A percentile compares a stretch with the other conserved stretches of the same genome.
phyloP scores from a whole-genome alignment of 2,888 invertebrate genomes.

The Norana najaformis region DNA sequence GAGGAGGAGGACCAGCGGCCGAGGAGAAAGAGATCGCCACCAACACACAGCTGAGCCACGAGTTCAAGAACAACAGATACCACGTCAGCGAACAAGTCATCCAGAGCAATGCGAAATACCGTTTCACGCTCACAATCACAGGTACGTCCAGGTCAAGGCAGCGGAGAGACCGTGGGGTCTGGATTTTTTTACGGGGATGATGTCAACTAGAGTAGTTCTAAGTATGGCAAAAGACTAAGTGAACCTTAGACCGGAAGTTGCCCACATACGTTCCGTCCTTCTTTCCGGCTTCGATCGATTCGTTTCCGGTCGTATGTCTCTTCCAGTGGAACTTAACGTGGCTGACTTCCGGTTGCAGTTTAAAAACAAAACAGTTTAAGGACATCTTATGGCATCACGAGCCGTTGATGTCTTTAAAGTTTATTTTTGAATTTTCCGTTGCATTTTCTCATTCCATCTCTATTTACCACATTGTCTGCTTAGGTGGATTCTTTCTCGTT shows the following conservation, averaged over 20 bases:
- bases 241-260: neutral
- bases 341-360: neutral
- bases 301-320: neutral
- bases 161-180: no score
- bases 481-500: no score
- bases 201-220: neutral
- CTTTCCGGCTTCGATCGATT: slow-evolving; percentile 8
- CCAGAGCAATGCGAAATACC: neutral
- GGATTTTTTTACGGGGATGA: no score
- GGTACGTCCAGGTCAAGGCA: neutral
- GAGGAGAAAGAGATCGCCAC: slow-evolving; percentile 39
- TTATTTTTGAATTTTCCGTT: no score
- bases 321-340: slow-evolving; percentile 9
- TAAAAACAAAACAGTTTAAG: no score
- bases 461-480: no score
- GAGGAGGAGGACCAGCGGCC: neutral
- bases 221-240: neutral
- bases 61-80: slow-evolving; percentile 37
- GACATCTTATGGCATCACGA: no score
- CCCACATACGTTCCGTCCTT: neutral
- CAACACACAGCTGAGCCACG: slow-evolving; percentile 36
- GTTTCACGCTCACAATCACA: slow-evolving; percentile 16
- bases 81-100: neutral
- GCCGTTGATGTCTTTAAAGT: no score
- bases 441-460: no score